Evolutionary conservation across 2,888 invertebrate genomes (phyloP).

Genomic region (Gymnoscelis rufifasciata): DNA sequence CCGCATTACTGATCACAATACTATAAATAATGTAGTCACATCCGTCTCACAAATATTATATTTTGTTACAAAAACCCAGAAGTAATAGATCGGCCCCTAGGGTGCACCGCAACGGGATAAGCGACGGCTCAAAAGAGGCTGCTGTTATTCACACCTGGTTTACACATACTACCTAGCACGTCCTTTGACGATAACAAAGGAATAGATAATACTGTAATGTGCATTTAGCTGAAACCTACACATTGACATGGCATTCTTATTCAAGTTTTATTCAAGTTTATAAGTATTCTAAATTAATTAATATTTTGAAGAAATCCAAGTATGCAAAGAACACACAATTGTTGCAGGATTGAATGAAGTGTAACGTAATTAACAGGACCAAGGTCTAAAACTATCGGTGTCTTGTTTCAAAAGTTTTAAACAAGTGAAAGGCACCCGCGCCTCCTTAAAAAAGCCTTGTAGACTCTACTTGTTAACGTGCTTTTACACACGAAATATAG

Average conservation of each 20-base stretch:
- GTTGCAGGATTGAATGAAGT: constrained; percentile 61
- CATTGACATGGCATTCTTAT: no score
- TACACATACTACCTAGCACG: constrained; percentile 10
- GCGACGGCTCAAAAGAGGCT: constrained; percentile 39
- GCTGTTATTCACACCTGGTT: constrained; percentile 41
- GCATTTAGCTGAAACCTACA: background rate
- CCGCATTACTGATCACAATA: constrained; percentile 60
- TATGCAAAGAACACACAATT: constrained; percentile 37
- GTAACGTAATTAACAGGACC: constrained; percentile 60
- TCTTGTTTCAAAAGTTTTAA: constrained; percentile 61
- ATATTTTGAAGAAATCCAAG: background rate
- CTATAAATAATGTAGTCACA: constrained; percentile 67
- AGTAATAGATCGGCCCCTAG: constrained; percentile 63
- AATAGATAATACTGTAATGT: constrained; percentile 14
- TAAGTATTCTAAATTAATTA: background rate
- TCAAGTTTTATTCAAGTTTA: no score
- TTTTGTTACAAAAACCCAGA: constrained; percentile 46
- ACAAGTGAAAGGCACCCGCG: constrained; percentile 67
- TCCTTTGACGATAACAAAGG: constrained; percentile 10
- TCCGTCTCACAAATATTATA: constrained; percentile 56
- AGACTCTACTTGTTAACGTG: constrained; percentile 61
- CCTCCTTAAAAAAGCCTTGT: constrained; percentile 72
- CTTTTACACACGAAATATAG: constrained; percentile 51
- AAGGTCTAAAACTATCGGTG: constrained; percentile 57
- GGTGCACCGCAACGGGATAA: constrained; percentile 44